These are phyloP conservation scores for Eudyptes chrysolophus DNA, from an alignment of 2,113 vertebrate genomes.

Conservation along the genomic window DNA sequence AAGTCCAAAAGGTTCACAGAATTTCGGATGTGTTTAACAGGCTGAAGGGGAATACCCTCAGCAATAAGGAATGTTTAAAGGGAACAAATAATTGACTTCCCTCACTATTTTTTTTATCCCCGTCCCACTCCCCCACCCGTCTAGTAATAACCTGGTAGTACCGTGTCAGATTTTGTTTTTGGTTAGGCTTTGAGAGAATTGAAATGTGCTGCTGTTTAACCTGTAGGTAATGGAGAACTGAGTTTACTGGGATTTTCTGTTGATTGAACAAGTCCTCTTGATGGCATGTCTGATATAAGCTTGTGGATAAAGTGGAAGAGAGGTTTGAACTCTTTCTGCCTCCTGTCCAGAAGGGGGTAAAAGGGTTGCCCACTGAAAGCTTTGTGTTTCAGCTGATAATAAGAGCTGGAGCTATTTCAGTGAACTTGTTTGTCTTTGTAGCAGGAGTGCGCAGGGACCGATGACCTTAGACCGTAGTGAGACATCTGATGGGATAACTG, in stretches of 20 bases:
- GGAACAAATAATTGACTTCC: neutral
- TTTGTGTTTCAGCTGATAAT: neutral
- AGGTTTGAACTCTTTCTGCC: neutral
- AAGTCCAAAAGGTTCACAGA: neutral
- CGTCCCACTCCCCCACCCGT: no score
- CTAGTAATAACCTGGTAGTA: neutral
- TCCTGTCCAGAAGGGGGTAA: neutral
- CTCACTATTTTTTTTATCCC: no score
- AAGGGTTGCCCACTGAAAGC: neutral
- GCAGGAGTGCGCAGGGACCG: neutral
- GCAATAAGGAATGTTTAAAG: neutral
- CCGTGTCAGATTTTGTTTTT: neutral
- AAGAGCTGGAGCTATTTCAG: neutral
- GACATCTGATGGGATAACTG: neutral
- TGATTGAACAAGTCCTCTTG: neutral
- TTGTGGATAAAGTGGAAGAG: neutral
- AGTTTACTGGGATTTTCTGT: neutral
- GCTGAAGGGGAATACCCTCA: neutral
- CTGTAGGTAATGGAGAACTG: neutral
- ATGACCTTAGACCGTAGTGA: accelerated
- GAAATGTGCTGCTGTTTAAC: neutral
- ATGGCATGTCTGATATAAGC: neutral
- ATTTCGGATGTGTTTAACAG: neutral
- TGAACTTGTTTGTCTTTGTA: neutral
- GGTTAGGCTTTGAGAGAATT: neutral